Evolutionary conservation across 2,888 invertebrate species (phyloP).

Genomic region (Xanthorhoe designata): DNA sequence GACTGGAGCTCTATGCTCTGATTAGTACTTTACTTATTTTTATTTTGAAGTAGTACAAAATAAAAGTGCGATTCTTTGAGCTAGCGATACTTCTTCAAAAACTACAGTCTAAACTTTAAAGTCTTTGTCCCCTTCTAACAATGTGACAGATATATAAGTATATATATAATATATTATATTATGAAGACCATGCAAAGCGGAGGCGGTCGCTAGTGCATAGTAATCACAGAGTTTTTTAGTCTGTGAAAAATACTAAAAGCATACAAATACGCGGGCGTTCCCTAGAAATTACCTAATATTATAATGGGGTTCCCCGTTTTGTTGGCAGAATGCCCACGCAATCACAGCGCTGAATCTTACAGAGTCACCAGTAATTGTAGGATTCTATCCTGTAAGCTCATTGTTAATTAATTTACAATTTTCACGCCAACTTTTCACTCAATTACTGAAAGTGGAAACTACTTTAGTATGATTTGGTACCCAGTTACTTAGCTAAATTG

Average conservation of each 20-base stretch:
- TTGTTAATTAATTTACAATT: constrained; percentile 81
- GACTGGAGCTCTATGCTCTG: no score
- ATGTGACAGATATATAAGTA: no score
- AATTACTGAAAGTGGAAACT: constrained; percentile 44
- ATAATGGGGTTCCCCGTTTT: constrained; percentile 61
- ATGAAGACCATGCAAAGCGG: no score
- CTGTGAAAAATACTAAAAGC: background rate
- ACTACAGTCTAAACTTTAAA: no score
- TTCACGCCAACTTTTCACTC: constrained; percentile 68
- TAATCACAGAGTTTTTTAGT: no score
- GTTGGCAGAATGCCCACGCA: constrained; percentile 72
- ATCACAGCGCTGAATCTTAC: constrained; percentile 68
- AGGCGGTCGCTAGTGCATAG: no score
- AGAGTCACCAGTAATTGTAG: constrained; percentile 61
- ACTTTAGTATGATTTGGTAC: constrained; percentile 30
- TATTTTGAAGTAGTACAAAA: no score
- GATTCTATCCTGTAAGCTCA: constrained; percentile 59
- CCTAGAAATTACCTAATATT: constrained; percentile 58
- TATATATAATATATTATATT: no score
- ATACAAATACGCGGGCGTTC: background rate
- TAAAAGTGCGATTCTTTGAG: no score
- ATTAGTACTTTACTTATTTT: no score
- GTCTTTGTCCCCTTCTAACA: no score
- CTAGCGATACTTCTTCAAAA: no score
- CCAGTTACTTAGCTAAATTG: constrained; percentile 24